phyloP scores from a whole-genome alignment of 1,140 invertebrate genomes.

The Aphidius gifuensis region DNA sequence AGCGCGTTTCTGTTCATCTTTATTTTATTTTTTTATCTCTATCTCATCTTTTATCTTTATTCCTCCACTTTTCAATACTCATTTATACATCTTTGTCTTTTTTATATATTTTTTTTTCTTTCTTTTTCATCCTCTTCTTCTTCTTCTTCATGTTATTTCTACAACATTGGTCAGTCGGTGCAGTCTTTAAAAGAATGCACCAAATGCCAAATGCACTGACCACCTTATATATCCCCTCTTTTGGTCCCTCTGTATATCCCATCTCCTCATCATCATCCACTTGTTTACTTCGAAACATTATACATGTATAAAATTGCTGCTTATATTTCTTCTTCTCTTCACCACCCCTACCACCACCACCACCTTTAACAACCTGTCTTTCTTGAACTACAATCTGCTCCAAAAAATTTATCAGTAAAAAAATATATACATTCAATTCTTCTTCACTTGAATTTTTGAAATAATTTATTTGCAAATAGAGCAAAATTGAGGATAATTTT shows the following conservation, averaged over 20 bases:
- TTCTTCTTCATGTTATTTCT: not conserved
- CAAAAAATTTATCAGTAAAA: not conserved
- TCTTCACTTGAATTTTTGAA: conserved; percentile 22
- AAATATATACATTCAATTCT: not conserved
- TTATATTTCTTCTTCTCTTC: conserved; percentile 15
- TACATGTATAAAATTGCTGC: conserved; percentile 13
- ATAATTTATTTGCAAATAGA: no score
- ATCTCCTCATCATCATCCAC: conserved; percentile 32
- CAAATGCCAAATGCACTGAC: conserved; percentile 47
- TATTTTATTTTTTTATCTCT: conserved; percentile 10
- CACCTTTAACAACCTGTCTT: conserved; percentile 24
- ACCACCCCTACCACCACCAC: conserved; percentile 3
- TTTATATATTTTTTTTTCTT: no score
- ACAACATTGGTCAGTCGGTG: conserved; percentile 22
- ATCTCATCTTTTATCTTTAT: conserved; percentile 5
- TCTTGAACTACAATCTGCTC: conserved; percentile 17
- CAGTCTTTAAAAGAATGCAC: conserved; percentile 48
- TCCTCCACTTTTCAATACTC: not conserved
- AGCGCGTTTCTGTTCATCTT: conserved; percentile 31
- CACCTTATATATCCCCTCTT: conserved; percentile 6
- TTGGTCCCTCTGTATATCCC: not conserved
- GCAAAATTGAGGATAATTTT: no score
- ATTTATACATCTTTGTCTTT: no score
- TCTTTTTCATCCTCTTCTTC: no score
- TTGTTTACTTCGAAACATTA: conserved; percentile 45